Base-by-base conservation (phyloP, 2,888 invertebrate genomes). In the Rutpela maculata region DNA sequence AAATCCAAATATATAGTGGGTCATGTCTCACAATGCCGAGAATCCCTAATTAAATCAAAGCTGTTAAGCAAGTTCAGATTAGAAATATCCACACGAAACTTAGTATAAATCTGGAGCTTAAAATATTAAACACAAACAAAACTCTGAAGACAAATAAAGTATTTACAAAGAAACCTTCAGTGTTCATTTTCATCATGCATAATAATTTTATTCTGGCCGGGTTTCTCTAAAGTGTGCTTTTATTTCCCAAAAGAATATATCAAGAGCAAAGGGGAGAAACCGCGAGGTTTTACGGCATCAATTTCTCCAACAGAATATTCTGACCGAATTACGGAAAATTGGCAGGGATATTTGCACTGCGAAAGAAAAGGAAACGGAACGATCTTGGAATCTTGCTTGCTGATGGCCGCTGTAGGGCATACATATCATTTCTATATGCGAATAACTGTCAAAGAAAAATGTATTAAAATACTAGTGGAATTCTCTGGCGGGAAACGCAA, bases 61-160 rank as follows among this genome's bases (percentile, higher is more conserved):
- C 38, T 43, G 19, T 43, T 65, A 19, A 22, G 15, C 19, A 65
- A 22, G 67, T 55, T 26, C n/a, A 15, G 43, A 55, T 55, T 26
- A 19, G 67, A 26, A 67, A 38, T 50, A 38, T 38, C 65, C 50
- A 43, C 19, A 43, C 19, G 18, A 17, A 38, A 63, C 62, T 63
- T 35, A 31, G 7, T 9, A 15, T 31, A 43, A 65, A 43, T 22
- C 65, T 19, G 43, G 5, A 22, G 19, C 55, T 22, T 55, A 19
- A 56, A 67, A 67, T 67, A 55, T 65, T 43, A 67, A 67, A 67
- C 26, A 67, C 67, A 67, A 67, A 67, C 55, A 67, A 55, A 55
- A 50, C 67, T 22, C 55, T 6, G 50, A 67, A 67, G 56, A 56
- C 55, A 55, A 67, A 55, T 50, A 67, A 55, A 26, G n/a, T 38